phyloP scores from a whole-genome alignment of 2,797 vertebrate species.

The Parotocinclus haroldoi region DNA sequence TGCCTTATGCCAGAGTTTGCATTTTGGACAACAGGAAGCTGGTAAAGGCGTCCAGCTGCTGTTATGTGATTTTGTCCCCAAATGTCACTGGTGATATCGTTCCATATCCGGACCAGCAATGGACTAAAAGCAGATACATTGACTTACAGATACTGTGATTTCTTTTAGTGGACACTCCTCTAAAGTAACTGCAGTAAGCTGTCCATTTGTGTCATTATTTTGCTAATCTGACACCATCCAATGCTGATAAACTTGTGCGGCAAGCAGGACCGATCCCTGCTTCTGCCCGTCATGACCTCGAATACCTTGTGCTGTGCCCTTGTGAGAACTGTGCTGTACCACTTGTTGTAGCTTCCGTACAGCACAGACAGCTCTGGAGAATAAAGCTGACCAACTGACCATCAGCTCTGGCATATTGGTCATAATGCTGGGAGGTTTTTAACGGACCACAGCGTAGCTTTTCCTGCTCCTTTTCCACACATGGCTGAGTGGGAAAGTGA shows the following conservation, averaged over 20 bases:
- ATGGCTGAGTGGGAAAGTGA: constrained; percentile 64
- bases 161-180: too few relatives aligned
- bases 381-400: constrained; percentile 22
- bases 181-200: too few relatives aligned
- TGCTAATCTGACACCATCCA: background rate
- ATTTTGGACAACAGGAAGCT: too few relatives aligned
- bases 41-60: constrained; percentile 54
- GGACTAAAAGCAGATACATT: too few relatives aligned
- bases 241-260: constrained; percentile 46
- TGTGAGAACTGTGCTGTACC: constrained; percentile 68
- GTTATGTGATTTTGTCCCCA: constrained; percentile 47
- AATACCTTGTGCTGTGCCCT: constrained; percentile 46
- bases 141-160: too few relatives aligned
- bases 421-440: constrained; percentile 1
- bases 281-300: constrained; percentile 34
- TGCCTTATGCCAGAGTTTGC: too few relatives aligned
- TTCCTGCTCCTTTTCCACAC: constrained; percentile 47
- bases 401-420: constrained; percentile 40
- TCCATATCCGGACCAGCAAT: constrained; percentile 12
- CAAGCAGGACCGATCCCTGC: constrained; percentile 45
- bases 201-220: too few relatives aligned
- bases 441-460: constrained; percentile 36
- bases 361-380: constrained; percentile 29
- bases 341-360: constrained; percentile 46
- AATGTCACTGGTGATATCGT: constrained; percentile 44